Evolutionary conservation across 2,888 invertebrate genomes (phyloP).

Genomic region (Agrochola circellaris): DNA sequence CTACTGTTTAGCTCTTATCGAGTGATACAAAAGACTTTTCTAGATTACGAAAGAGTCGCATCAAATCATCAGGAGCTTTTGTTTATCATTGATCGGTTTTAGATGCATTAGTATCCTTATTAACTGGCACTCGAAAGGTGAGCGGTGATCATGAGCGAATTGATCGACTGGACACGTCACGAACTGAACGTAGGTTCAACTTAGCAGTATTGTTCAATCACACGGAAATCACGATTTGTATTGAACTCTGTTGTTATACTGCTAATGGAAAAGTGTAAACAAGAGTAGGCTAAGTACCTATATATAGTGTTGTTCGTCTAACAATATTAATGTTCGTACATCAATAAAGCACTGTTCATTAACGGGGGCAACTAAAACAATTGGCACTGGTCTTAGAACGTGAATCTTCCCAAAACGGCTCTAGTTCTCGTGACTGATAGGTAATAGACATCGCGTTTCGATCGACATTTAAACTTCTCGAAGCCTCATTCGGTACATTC

Average conservation of each 20-base stretch:
- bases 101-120: neutral
- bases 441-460: neutral
- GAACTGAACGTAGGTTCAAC: slow-evolving; percentile 29
- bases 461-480: neutral
- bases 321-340: neutral
- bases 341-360: neutral
- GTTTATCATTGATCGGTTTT: neutral
- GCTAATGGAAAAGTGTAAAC: slow-evolving; percentile 28
- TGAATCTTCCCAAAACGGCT: neutral
- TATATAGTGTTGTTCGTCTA: neutral
- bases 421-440: neutral
- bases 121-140: slow-evolving; percentile 5
- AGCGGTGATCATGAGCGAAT: slow-evolving; percentile 27
- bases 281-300: neutral
- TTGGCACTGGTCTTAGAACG: neutral
- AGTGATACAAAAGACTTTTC: neutral
- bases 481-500: neutral
- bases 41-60: neutral
- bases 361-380: neutral
- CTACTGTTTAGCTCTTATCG: neutral
- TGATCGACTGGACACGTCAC: slow-evolving; percentile 45
- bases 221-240: slow-evolving; percentile 63
- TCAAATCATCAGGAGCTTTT: neutral
- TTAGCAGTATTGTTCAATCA: slow-evolving; percentile 53
- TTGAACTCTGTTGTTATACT: slow-evolving; percentile 33